These are phyloP conservation scores for Euproctis similis DNA, from an alignment of 2,888 invertebrate genomes.

Conservation along the genomic window DNA sequence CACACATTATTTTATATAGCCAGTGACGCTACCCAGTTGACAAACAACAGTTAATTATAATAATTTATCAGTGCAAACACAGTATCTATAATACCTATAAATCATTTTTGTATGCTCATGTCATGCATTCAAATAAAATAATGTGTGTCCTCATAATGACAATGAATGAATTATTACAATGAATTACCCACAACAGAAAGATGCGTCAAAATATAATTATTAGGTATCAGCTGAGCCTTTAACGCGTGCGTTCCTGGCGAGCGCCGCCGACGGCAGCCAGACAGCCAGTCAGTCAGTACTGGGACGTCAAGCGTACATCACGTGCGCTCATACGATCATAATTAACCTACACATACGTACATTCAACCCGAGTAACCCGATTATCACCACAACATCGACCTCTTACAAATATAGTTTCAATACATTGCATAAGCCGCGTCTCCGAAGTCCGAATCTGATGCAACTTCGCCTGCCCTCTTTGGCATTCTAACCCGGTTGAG, in stretches of 20 bases:
- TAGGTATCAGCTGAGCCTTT: slow-evolving; percentile 38
- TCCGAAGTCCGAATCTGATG: slow-evolving; percentile 46
- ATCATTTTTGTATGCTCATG: slow-evolving; percentile 14
- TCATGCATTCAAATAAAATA: slow-evolving; percentile 21
- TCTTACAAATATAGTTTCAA: slow-evolving; percentile 8
- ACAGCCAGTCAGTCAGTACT: slow-evolving; percentile 40
- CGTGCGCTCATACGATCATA: slow-evolving; percentile 32
- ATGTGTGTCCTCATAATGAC: slow-evolving; percentile 27
- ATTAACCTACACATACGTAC: slow-evolving; percentile 19
- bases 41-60: too few relatives aligned
- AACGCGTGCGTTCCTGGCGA: slow-evolving; percentile 40
- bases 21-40: too few relatives aligned
- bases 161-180: slow-evolving; percentile 23
- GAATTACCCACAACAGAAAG: slow-evolving; percentile 18
- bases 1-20: too few relatives aligned
- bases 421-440: slow-evolving; percentile 22
- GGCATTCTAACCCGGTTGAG: slow-evolving; percentile 49
- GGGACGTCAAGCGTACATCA: slow-evolving; percentile 43
- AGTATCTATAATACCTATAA: slow-evolving; percentile 8
- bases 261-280: slow-evolving; percentile 2
- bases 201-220: slow-evolving; percentile 48
- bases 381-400: slow-evolving; percentile 7
- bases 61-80: too few relatives aligned
- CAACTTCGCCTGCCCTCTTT: slow-evolving; percentile 56
- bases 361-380: slow-evolving; percentile 26